These are phyloP conservation scores for Parambassis ranga DNA, from an alignment of 2,797 vertebrate species.

Conservation along the genomic window DNA sequence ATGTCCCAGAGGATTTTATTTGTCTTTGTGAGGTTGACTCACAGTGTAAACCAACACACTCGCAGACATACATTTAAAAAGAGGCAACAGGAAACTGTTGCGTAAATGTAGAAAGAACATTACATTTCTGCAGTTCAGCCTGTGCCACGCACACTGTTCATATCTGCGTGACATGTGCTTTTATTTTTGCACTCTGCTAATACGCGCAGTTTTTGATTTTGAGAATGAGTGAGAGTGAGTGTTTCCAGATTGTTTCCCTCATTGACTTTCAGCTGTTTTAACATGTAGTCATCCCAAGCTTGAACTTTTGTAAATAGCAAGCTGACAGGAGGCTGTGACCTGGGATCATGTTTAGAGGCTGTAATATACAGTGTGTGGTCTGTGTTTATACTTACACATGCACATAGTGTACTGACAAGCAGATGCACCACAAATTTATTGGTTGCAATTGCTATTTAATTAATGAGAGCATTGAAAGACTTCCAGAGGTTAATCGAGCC, in stretches of 20 bases:
- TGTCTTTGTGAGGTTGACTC: slow-evolving; percentile 46
- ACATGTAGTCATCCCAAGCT: slow-evolving; percentile 16
- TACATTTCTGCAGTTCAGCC: background rate
- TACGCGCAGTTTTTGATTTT: slow-evolving; percentile 57
- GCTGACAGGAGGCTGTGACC: slow-evolving; percentile 19
- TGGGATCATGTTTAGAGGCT: slow-evolving; percentile 11
- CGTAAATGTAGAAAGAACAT: slow-evolving; percentile 18
- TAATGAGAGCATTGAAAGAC: background rate
- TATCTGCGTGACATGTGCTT: slow-evolving; percentile 61
- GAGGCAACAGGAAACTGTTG: slow-evolving; percentile 23
- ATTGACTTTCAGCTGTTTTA: slow-evolving; percentile 28
- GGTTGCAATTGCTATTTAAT: background rate
- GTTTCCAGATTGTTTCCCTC: slow-evolving; percentile 66
- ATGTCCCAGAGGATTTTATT: slow-evolving; percentile 27
- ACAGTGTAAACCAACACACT: slow-evolving; percentile 34
- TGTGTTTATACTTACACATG: slow-evolving; percentile 4
- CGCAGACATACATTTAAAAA: slow-evolving; percentile 25
- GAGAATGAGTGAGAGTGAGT: slow-evolving; percentile 50
- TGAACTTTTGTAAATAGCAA: slow-evolving; percentile 21
- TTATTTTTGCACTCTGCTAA: slow-evolving; percentile 58
- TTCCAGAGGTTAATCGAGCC: background rate
- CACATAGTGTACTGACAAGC: background rate
- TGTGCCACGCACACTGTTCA: slow-evolving; percentile 14
- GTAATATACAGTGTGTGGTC: background rate
- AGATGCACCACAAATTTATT: slow-evolving; percentile 10